Percentiles rank a stretch among this genome's conserved stretches.
These are phyloP conservation scores for Pituophis catenifer DNA, from an alignment of 2,113 vertebrate genomes.

Conservation along the genomic window DNA sequence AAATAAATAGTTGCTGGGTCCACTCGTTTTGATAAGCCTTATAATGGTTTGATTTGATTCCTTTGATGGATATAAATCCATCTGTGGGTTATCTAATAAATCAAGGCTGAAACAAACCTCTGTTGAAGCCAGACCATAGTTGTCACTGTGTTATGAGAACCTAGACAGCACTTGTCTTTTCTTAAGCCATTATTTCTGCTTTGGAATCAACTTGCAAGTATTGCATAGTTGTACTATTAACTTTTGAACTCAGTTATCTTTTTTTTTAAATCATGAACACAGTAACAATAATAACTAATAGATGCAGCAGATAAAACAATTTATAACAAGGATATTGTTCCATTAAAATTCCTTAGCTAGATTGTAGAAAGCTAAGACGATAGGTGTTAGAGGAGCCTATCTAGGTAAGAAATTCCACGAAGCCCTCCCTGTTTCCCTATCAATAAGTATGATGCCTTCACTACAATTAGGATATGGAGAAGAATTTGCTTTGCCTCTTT, in stretches of 20 bases:
- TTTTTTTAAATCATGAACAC: not conserved
- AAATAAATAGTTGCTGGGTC: not conserved
- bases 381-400: not conserved
- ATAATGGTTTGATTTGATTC: not conserved
- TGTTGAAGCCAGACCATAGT: not conserved
- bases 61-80: not conserved
- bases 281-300: not conserved
- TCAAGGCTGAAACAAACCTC: not conserved
- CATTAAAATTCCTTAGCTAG: not conserved
- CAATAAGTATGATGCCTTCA: not conserved
- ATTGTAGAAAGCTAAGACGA: not conserved
- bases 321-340: not conserved
- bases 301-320: not conserved
- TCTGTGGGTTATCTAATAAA: not conserved
- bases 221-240: not conserved
- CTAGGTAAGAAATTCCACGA: not conserved
- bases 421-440: not conserved
- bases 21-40: not conserved
- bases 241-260: not conserved
- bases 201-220: not conserved
- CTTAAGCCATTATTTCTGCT: not conserved
- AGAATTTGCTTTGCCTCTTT: not conserved
- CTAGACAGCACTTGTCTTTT: not conserved
- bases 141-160: not conserved
- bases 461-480: not conserved